Evolutionary conservation across 2,888 invertebrate genomes (phyloP), one percentile per base, ranked within the genome.

Genomic region (Chirona hameri): DNA sequence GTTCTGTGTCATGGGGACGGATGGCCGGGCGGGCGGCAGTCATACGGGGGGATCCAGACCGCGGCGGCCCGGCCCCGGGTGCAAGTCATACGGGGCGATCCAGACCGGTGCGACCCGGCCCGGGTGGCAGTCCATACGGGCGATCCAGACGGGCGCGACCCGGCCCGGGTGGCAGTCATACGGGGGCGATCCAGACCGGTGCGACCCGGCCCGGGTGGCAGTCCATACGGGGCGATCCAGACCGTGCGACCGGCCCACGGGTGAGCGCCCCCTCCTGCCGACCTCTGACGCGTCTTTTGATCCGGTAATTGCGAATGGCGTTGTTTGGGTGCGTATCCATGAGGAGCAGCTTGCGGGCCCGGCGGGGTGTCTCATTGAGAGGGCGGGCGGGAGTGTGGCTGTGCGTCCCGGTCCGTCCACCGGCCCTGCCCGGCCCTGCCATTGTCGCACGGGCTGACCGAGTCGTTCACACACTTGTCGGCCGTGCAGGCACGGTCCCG

Each of bases 251-350:
- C n/a, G n/a, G n/a, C n/a, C n/a, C 65, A n/a, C 9, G 7, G 27
- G 27, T 18, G 52, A 12, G 15, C 18, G n/a, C 10, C 39, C n/a
- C n/a, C 76, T 76, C 76, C 46, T 39, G 76, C 46, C 39, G 76
- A 2, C 46, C n/a, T 2, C 46, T 21, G 21, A 18, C 24, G 24
- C 31, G 76, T 7, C 46, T 39, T 76, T 76, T 76, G 76, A 39
- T 76, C 39, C 31, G 24, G 76, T 46, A 24, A 39, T 46, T 76
- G 76, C 76, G 18, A 76, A 76, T 76, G 76, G 76, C 76, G 52
- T 76, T 76, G 76, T 76, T 76, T 76, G 76, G 72, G 76, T 76
- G 76, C 76, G 76, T 76, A 46, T 76, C n/a, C 46, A 76, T 24
- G 76, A 76, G 46, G 76, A 24, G 39, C 46, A 10, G n/a, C n/a